Conservation (phyloP, 2,797 vertebrate species). For the Garrulus glandarius region DNA sequence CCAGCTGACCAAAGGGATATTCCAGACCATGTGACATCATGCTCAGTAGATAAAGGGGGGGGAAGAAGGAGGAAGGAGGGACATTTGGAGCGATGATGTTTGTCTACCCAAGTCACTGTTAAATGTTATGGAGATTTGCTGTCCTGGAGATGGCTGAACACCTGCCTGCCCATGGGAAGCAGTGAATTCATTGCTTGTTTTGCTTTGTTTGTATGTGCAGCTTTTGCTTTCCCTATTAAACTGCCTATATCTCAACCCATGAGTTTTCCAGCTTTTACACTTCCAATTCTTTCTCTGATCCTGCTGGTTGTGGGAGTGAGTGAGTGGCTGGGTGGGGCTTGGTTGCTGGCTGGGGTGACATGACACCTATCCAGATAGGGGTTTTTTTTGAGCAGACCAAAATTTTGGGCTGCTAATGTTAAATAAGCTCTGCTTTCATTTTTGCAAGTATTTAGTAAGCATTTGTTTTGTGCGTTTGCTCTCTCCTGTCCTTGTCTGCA, state of each 20-base stretch:
- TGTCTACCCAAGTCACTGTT: neutral
- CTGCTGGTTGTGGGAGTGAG: neutral
- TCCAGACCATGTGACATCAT: neutral
- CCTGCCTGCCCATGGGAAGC: neutral
- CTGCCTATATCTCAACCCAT: neutral
- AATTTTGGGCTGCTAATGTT: neutral
- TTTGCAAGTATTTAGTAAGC: neutral
- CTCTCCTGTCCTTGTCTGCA: neutral
- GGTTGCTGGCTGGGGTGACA: neutral
- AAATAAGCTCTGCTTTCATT: neutral
- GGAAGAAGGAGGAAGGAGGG: neutral
- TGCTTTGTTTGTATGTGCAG: neutral
- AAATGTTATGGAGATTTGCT: neutral
- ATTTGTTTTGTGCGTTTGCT: neutral
- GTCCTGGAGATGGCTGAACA: neutral
- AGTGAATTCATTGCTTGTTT: neutral
- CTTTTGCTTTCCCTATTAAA: neutral
- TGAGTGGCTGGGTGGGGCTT: neutral
- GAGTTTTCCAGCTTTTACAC: neutral
- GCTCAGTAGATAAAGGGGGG: neutral
- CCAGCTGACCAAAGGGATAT: too few species aligned
- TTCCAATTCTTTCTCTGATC: neutral
- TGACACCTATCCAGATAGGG: neutral
- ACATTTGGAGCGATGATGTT: rapidly evolving
- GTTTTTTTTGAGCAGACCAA: neutral